Evolutionary conservation across 2,113 vertebrate species (phyloP), one percentile per base, ranked within the genome.

Genomic region (Phylloscopus whistleri): DNA sequence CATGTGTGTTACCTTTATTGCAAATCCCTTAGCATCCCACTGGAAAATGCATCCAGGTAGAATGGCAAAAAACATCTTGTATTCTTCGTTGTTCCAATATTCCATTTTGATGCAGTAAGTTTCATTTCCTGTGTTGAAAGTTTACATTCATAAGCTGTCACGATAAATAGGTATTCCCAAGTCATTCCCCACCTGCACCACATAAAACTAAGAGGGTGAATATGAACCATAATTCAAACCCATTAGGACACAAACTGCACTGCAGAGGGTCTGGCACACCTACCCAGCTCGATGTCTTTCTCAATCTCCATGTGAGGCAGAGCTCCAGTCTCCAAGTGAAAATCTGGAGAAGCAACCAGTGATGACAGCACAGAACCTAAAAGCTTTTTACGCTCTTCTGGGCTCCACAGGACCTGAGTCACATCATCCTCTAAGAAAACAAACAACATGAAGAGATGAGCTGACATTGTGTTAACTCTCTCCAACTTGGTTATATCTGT

Each of bases 31-130:
- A 30, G 80, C 68, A 88, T 90, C 93, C 87, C 95, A 30, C 19
- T 94, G 91, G 11, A 90, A 53, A 70, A 89, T 68, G 84, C 27
- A 37, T 60, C 93, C 92, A 60, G 91, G 46, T 70, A 70, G 82
- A 44, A 94, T 44, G 31, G 97, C 98, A 97, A 97, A 97, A 94
- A 97, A 58, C 91, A 98, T 96, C 87, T 93, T 98, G 94, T 95
- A 96, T 39, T 98, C 96, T 67, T 98, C 97, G 70, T 87, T 95
- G 76, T 67, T 80, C 84, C 97, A 87, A 16, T 97, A 96, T 72
- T 98, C 95, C 94, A 81, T 86, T 97, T 97, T 98, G 91, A 98
- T 92, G 72, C 35, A 94, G 75, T 98, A 98, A 70, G 94, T 95
- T n/a, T 98, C 97, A 60, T 87, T 92, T 68, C 97, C 98, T 98